Conservation (phyloP, 2,888 invertebrate genomes). For the Sussaba pulchella region DNA sequence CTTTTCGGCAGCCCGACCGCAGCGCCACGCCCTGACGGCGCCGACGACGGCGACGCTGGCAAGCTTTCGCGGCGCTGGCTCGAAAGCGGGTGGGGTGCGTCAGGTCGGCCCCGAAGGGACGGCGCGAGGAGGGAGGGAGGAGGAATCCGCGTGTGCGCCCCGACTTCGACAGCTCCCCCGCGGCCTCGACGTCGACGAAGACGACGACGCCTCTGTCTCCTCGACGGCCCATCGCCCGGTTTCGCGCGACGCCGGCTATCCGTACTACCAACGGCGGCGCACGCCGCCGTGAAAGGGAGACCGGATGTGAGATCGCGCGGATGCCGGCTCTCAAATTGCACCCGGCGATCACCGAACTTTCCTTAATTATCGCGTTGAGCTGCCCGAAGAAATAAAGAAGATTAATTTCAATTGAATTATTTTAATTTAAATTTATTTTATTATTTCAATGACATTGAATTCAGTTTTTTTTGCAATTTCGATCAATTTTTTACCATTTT, state of each 20-base stretch:
- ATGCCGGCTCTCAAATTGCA: not conserved
- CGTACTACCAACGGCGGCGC: not conserved
- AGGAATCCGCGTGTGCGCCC: slow-evolving; percentile 1
- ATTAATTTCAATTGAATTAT: too few relatives aligned
- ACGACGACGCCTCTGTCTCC: slow-evolving; percentile 12
- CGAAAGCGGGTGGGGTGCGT: not conserved
- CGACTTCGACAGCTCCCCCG: slow-evolving; percentile 28
- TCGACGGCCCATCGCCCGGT: slow-evolving; percentile 13
- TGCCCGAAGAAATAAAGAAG: too few relatives aligned
- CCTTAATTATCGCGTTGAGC: too few relatives aligned
- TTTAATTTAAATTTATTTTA: too few relatives aligned
- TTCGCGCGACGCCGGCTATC: slow-evolving; percentile 29
- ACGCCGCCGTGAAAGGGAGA: not conserved
- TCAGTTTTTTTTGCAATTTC: too few relatives aligned
- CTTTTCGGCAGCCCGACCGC: slow-evolving; percentile 73
- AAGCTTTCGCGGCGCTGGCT: slow-evolving; percentile 43
- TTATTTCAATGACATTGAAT: too few relatives aligned
- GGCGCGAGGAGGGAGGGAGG: not conserved
- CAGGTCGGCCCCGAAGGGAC: not conserved
- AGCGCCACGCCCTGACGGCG: slow-evolving; percentile 70
- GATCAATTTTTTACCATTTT: too few relatives aligned
- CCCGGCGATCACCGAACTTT: too few relatives aligned
- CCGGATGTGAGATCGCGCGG: not conserved
- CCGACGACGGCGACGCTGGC: slow-evolving; percentile 50
- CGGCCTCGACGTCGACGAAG: slow-evolving; percentile 36